Evolutionary conservation across 2,113 vertebrate species (phyloP).

Genomic region (Ardeotis arabs): DNA sequence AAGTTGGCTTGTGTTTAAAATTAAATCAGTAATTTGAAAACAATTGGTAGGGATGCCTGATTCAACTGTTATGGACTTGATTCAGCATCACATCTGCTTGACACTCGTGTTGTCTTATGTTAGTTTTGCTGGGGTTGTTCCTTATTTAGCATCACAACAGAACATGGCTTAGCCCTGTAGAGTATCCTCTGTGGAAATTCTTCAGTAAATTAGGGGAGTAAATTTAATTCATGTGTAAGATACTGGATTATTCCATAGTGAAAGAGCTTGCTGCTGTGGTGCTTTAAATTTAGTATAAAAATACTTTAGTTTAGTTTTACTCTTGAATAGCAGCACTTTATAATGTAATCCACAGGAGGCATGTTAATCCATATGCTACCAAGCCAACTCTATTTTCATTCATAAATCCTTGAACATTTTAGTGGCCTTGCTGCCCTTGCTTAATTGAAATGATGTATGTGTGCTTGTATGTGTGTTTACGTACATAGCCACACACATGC

Average conservation of each 20-base stretch:
- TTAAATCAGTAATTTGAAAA: background rate
- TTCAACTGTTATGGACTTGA: background rate
- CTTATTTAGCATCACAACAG: background rate
- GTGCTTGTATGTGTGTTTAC: background rate
- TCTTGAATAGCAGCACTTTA: background rate
- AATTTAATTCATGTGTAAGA: background rate
- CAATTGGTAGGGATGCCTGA: background rate
- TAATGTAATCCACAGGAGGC: background rate
- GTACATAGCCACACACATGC: background rate
- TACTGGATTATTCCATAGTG: background rate
- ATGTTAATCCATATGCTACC: background rate
- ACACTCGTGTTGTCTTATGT: background rate
- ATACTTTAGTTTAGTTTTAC: background rate
- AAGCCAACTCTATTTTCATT: background rate
- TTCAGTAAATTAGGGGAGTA: background rate
- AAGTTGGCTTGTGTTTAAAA: background rate
- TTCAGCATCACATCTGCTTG: background rate
- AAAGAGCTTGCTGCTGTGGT: background rate
- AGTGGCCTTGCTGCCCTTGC: background rate
- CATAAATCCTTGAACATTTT: background rate
- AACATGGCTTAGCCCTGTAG: background rate
- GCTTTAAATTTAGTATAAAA: background rate
- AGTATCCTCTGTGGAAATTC: background rate
- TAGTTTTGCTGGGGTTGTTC: background rate
- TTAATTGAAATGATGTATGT: background rate